Base-by-base conservation (phyloP, 2,113 vertebrate species). In the Xenus cinereus region DNA sequence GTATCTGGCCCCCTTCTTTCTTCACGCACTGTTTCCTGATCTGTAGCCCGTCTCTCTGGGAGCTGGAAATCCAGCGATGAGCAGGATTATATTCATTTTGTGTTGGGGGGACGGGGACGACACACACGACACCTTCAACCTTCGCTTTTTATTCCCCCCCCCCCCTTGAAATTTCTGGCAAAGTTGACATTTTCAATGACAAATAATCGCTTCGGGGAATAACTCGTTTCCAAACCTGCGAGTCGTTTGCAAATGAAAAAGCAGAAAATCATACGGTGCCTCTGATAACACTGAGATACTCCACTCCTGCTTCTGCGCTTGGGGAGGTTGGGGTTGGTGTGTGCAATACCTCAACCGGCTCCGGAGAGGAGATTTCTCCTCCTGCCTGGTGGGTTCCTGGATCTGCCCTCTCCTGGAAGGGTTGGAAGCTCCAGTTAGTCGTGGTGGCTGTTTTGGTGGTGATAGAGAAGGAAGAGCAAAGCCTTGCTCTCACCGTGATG, bases 71-170 rank as follows among this genome's bases (percentile, higher is more conserved):
- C 10, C 85, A 56, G 46, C 1, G 0, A 7, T 2, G 14, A 71
- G 83, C 3, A 0, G 39, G 12, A 22, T 68, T 71, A 23, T 81
- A n/a, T 69, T 81, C 10, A 15, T 71, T 73, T 23, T 59, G 46
- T 39, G 68, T 41, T 21, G n/a, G 41, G 12, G 26, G 26, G n/a
- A 15, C 37, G 30, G 26, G 6, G 4, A 19, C 37, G 37, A 45
- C 45, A 51, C 24, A 53, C 51, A 53, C 27, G 9, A 18, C 37
- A 75, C 41, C 33, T 46, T n/a, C 30, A 78, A 43, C 37, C 14
- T 30, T 0, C 1, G 5, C 30, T 72, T 4, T 33, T n/a, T n/a
- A n/a, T n/a, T 10, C 4, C 12, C 19, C 32, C n/a, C 57, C 30
- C 30, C 11, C 54, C 50, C 54, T 69, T 76, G 66, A 45, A 59